Evolutionary conservation across 2,888 invertebrate species (phyloP).

Genomic region (Drosophila dives): DNA sequence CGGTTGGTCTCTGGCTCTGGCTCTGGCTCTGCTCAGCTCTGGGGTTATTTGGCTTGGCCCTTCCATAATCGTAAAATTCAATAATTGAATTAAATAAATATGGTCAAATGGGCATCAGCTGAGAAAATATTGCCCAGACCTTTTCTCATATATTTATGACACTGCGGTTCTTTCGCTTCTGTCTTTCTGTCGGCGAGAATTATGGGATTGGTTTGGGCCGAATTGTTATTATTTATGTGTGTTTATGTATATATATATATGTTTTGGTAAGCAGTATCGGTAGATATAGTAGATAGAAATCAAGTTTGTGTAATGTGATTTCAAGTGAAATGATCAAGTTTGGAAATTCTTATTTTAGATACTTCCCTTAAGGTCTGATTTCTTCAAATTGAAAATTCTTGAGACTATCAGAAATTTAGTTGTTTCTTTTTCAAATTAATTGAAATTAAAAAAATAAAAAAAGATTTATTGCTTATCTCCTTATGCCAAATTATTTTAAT

Average conservation of each 20-base stretch:
- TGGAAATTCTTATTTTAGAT: not conserved
- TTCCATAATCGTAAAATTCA: constrained; percentile 83
- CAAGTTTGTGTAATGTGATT: not conserved
- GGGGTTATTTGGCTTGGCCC: constrained; percentile 28
- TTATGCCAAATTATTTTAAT: not conserved
- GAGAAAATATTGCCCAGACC: constrained; percentile 70
- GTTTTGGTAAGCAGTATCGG: constrained; percentile 2
- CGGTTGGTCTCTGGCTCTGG: constrained; percentile 1
- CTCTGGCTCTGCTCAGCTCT: not conserved
- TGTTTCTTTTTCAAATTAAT: too few species aligned
- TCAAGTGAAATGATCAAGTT: not conserved
- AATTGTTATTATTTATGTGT: constrained; percentile 13
- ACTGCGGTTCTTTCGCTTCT: constrained; percentile 43
- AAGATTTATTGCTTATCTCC: too few species aligned
- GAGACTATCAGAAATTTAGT: not conserved
- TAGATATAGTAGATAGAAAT: not conserved
- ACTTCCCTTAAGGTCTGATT: not conserved
- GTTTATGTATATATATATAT: not conserved
- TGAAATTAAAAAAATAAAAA: not conserved
- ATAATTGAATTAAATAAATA: constrained; percentile 84
- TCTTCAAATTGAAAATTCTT: not conserved
- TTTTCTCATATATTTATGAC: constrained; percentile 60
- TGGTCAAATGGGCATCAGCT: constrained; percentile 73
- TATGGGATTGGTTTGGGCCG: constrained; percentile 6
- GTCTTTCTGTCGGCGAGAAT: constrained; percentile 7